These are phyloP conservation scores for Cavia aperea DNA, from an alignment of 2,113 vertebrate species.

Conservation along the genomic window DNA sequence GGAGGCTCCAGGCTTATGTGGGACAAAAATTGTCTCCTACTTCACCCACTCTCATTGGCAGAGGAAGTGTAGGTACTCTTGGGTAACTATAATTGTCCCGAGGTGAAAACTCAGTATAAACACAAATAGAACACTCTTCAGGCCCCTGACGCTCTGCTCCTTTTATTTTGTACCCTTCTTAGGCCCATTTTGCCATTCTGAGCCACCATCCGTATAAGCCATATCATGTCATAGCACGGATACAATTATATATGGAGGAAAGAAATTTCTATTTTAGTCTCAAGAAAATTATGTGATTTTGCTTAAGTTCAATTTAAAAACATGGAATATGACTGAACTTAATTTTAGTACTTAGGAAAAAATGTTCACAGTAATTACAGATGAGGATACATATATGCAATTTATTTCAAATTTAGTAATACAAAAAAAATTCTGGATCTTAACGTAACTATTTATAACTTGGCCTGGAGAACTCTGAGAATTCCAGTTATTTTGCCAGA, in stretches of 20 bases:
- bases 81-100: not conserved
- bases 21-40: not conserved
- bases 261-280: constrained; percentile 53
- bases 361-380: constrained; percentile 62
- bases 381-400: constrained; percentile 58
- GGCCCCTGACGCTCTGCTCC: not conserved
- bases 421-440: constrained; percentile 68
- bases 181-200: not conserved
- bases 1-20: not conserved
- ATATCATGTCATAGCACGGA: not conserved
- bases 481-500: constrained; percentile 59
- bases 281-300: constrained; percentile 62
- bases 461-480: constrained; percentile 49
- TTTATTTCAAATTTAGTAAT: constrained; percentile 70
- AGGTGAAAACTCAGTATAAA: not conserved
- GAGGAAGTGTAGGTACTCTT: not conserved
- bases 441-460: constrained; percentile 64
- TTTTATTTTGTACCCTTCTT: not conserved
- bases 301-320: constrained; percentile 63
- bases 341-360: constrained; percentile 66
- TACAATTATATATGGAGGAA: constrained; percentile 42
- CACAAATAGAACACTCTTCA: not conserved
- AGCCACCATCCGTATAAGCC: not conserved
- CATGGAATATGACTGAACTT: constrained; percentile 67
- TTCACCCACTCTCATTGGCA: not conserved